A percentile compares a stretch with the other conserved stretches of the same genome.
phyloP scores from a whole-genome alignment of 2,113 vertebrate genomes.

The Lichenostomus cassidix region DNA sequence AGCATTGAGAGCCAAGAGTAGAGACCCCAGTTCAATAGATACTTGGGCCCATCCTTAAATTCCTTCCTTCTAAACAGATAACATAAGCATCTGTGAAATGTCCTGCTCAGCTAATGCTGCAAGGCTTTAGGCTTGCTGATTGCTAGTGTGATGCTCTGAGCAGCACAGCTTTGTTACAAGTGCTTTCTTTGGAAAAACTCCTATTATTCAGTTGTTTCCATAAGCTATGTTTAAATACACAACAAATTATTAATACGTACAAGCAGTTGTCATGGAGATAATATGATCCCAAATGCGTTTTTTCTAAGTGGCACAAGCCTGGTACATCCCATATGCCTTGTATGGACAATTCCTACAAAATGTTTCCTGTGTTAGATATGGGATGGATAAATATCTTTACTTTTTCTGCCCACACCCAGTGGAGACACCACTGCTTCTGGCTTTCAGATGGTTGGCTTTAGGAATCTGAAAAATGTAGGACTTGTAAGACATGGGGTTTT shows the following conservation, averaged over 20 bases:
- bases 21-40: neutral
- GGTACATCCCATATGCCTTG: neutral
- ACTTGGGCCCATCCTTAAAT: neutral
- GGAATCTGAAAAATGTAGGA: neutral
- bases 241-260: constrained; percentile 7
- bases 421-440: neutral
- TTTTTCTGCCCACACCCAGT: neutral
- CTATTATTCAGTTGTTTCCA: neutral
- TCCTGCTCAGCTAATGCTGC: neutral
- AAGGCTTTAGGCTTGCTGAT: neutral
- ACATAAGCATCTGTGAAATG: neutral
- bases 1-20: neutral
- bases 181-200: neutral
- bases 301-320: neutral
- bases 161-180: neutral
- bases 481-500: neutral
- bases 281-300: neutral
- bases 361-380: neutral
- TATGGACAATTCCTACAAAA: neutral
- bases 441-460: neutral
- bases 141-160: neutral
- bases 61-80: neutral
- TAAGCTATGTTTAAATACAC: neutral
- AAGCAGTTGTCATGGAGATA: constrained; percentile 57
- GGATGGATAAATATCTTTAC: neutral